Percentiles rank a stretch among this genome's conserved stretches.
These are phyloP conservation scores for Blastobasis adustella DNA, from an alignment of 2,888 invertebrate genomes.

Conservation along the genomic window DNA sequence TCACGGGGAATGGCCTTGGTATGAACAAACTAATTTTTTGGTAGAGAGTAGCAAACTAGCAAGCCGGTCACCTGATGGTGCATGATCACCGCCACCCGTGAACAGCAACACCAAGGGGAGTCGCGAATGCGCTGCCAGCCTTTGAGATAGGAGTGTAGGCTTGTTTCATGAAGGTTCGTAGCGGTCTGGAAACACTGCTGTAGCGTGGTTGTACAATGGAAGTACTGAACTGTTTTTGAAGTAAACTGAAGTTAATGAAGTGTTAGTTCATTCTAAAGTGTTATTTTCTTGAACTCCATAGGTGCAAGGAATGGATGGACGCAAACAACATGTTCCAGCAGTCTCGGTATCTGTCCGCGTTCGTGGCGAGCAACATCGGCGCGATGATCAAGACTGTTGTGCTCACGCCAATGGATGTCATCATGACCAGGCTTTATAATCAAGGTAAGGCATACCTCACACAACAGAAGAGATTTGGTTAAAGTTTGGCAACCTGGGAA, in stretches of 20 bases:
- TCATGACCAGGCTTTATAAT: slow-evolving; percentile 91
- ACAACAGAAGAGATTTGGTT: no score
- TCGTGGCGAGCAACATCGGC: slow-evolving; percentile 84
- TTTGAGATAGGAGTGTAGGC: background rate
- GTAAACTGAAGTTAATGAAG: background rate
- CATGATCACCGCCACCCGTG: no score
- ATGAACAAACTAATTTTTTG: no score
- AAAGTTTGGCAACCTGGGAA: no score
- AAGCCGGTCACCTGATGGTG: no score
- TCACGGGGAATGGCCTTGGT: no score
- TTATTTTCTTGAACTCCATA: slow-evolving; percentile 22
- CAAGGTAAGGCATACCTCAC: slow-evolving; percentile 78
- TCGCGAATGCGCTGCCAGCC: no score
- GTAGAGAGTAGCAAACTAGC: no score
- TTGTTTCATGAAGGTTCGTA: background rate
- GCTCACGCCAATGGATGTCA: slow-evolving; percentile 92
- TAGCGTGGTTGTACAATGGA: background rate
- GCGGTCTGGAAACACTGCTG: background rate
- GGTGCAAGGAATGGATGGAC: slow-evolving; percentile 67
- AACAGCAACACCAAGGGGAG: no score
- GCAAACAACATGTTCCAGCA: slow-evolving; percentile 62
- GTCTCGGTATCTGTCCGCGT: slow-evolving; percentile 79
- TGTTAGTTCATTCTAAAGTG: background rate
- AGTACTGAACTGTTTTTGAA: background rate
- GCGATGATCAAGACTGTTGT: slow-evolving; percentile 84